A percentile compares a stretch with the other conserved stretches of the same genome.
Conservation (phyloP, 2,113 vertebrate species). For the Tretioscincus oriximinensis region DNA sequence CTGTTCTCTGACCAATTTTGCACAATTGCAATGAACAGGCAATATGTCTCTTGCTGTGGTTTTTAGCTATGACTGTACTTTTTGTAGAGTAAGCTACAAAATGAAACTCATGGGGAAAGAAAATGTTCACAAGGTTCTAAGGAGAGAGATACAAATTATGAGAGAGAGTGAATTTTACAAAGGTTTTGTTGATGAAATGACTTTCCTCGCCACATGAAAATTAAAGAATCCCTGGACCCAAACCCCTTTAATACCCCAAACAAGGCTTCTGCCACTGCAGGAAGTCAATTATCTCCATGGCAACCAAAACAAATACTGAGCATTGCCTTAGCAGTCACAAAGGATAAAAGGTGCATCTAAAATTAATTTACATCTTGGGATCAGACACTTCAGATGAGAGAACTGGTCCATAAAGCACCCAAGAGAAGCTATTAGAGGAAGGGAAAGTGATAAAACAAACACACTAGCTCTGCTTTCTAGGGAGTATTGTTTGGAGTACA, state of each 20-base stretch:
- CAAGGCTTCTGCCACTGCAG: constrained; percentile 60
- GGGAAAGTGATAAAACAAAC: constrained; percentile 61
- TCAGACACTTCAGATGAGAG: constrained; percentile 70
- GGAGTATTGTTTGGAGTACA: constrained; percentile 42
- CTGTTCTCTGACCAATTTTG: constrained; percentile 45
- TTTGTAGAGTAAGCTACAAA: constrained; percentile 46
- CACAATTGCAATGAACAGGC: constrained; percentile 57
- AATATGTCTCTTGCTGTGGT: constrained; percentile 40
- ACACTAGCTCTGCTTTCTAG: constrained; percentile 49
- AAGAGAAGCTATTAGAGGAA: constrained; percentile 64
- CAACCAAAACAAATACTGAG: constrained; percentile 75
- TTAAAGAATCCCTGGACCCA: constrained; percentile 63
- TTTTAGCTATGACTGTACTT: constrained; percentile 51
- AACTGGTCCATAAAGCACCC: constrained; percentile 68
- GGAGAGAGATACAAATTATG: constrained; percentile 53
- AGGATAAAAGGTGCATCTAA: constrained; percentile 73
- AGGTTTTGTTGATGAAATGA: constrained; percentile 62
- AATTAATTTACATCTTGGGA: constrained; percentile 75
- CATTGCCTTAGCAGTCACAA: constrained; percentile 66
- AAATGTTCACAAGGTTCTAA: constrained; percentile 57
- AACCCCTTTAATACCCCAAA: constrained; percentile 65
- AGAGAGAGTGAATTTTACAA: constrained; percentile 42
- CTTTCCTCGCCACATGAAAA: constrained; percentile 66
- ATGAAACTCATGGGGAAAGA: constrained; percentile 27
- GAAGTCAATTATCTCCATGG: constrained; percentile 76